Evolutionary conservation across 2,797 vertebrate genomes (phyloP).

Genomic region (Margarornis squamiger): DNA sequence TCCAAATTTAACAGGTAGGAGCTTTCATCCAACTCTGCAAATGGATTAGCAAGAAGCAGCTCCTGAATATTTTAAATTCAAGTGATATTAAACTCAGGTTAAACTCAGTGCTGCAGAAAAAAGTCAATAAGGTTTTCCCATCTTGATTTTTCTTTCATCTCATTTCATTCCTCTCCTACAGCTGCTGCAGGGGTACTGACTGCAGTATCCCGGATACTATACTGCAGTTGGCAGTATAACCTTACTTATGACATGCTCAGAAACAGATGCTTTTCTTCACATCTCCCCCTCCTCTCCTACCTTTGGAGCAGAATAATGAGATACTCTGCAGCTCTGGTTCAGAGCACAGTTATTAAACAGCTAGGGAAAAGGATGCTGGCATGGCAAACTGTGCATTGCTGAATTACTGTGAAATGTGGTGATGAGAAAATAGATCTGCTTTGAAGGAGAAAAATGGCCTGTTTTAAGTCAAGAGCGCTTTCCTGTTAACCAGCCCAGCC

Average conservation of each 20-base stretch:
- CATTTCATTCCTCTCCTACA: background rate
- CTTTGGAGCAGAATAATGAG: constrained; percentile 61
- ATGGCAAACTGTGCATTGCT: constrained; percentile 11
- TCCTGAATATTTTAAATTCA: constrained; percentile 18
- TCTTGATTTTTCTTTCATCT: constrained; percentile 7
- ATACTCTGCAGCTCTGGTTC: background rate
- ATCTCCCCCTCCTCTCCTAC: constrained; percentile 21
- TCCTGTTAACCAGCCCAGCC: constrained; percentile 33
- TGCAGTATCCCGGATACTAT: background rate
- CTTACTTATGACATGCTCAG: constrained; percentile 42
- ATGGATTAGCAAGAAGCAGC: background rate
- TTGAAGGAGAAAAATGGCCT: constrained; percentile 40
- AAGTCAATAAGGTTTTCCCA: background rate
- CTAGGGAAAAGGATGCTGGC: constrained; percentile 39
- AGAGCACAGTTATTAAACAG: constrained; percentile 54
- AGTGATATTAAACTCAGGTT: constrained; percentile 27
- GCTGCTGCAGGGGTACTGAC: constrained; percentile 6
- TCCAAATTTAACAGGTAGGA: background rate
- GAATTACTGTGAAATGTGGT: constrained; percentile 24
- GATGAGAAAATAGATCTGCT: constrained; percentile 53
- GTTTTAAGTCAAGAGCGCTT: constrained; percentile 39
- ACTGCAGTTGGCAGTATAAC: constrained; percentile 65
- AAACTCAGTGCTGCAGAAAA: constrained; percentile 16
- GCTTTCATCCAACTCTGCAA: background rate
- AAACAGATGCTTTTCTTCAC: constrained; percentile 35